Conservation (phyloP, 64 coral and sea anemone species). For the Hydrozoanthus tunicans region DNA sequence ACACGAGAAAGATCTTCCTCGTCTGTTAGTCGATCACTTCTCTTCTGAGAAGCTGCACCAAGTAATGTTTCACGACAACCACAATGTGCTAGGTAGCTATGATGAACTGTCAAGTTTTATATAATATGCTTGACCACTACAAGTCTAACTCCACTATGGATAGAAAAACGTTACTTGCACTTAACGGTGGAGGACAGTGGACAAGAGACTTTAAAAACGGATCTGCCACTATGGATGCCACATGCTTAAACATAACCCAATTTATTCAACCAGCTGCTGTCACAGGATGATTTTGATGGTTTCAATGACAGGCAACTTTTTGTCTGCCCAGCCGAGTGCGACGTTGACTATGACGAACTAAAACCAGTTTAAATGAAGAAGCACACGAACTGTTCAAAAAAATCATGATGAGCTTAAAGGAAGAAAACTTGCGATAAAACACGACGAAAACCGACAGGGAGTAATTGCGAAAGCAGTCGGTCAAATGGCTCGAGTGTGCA, state of each 20-base stretch:
- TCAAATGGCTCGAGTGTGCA: conserved; percentile 62
- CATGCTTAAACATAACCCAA: conserved; percentile 23
- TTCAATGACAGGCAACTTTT: conserved; percentile 59
- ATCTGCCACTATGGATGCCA: conserved; percentile 46
- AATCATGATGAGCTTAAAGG: conserved; percentile 62
- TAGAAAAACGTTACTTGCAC: conserved; percentile 55
- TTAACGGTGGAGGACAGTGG: conserved; percentile 67
- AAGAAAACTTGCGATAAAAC: conserved; percentile 46
- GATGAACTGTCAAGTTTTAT: conserved; percentile 68
- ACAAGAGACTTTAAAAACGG: conserved; percentile 55
- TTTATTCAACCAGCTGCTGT: conserved; percentile 47
- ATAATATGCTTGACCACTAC: conserved; percentile 69
- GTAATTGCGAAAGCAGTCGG: conserved; percentile 62
- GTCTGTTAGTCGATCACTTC: conserved; percentile 59
- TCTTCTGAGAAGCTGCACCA: conserved; percentile 67
- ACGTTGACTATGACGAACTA: conserved; percentile 60
- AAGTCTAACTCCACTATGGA: conserved; percentile 58
- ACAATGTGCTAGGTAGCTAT: conserved; percentile 42
- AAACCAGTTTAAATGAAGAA: conserved; percentile 33
- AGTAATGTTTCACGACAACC: conserved; percentile 48
- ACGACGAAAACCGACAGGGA: conserved; percentile 42
- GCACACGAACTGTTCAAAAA: conserved; percentile 33
- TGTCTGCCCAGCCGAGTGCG: conserved; percentile 40
- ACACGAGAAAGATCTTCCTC: conserved; percentile 44
- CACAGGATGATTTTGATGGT: conserved; percentile 57